phyloP scores from a whole-genome alignment of 2,888 invertebrate species.

The Polydrusus pterygomalis region DNA sequence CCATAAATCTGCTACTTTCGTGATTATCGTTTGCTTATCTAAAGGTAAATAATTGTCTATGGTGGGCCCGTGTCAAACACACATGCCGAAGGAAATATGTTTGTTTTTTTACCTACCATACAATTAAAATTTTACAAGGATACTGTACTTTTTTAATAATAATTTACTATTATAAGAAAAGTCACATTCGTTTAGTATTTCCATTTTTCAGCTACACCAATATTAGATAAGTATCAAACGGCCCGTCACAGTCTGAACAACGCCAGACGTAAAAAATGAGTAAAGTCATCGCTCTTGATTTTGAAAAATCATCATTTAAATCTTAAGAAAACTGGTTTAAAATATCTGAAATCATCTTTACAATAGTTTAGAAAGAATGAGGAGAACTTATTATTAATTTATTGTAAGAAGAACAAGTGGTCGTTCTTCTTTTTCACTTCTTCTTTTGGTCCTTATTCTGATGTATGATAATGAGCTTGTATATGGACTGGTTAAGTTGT shows the following conservation, averaged over 20 bases:
- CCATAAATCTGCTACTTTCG: no score
- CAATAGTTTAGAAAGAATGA: constrained; percentile 53
- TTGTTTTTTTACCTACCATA: no score
- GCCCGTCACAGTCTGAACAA: constrained; percentile 61
- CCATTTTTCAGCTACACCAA: constrained; percentile 13
- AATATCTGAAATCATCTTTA: constrained; percentile 57
- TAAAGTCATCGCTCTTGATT: constrained; percentile 72
- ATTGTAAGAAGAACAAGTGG: constrained; percentile 33
- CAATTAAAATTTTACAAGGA: no score
- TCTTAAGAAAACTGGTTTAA: constrained; percentile 55
- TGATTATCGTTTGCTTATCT: no score
- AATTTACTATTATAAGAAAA: not conserved
- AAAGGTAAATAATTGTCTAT: no score
- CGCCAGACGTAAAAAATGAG: constrained; percentile 69
- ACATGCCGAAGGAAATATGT: no score
- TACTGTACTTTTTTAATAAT: no score
- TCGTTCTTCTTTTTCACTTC: constrained; percentile 6
- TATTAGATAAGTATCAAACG: constrained; percentile 51
- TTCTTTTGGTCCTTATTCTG: constrained; percentile 25
- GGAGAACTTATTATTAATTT: constrained; percentile 49
- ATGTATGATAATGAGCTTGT: constrained; percentile 36
- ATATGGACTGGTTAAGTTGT: not conserved
- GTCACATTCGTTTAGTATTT: not conserved
- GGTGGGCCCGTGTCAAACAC: no score
- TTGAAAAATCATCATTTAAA: constrained; percentile 71